Evolutionary conservation across 2,888 invertebrate species (phyloP), one percentile per base, ranked within the genome.

Genomic region (Elmis aenea): DNA sequence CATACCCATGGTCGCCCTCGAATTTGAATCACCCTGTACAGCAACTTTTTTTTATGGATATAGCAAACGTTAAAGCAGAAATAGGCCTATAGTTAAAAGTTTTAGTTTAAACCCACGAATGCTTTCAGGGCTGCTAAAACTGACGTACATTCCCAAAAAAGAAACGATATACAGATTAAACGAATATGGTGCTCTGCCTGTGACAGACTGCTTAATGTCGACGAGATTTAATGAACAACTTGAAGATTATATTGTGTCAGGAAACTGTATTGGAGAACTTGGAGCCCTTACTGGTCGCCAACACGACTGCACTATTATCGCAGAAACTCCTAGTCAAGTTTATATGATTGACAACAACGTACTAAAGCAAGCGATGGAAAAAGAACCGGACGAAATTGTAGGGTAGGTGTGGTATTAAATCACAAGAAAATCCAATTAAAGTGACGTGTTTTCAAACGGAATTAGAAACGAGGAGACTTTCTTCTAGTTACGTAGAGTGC

Each of bases 231-330:
- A 60, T 0, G 69, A 71, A 2, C 69, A 68, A 0, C 63, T 69
- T 15, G 68, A 68, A 26, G 78, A 79, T 45, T 77, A 73, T 45
- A 69, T 79, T 8, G 75, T 76, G 1, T 73, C 77, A 1, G 80
- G 79, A 1, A 76, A 74, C 33, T 73, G 77, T 5, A 65, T 80
- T 11, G 80, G 80, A 0, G 78, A 79, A 16, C 58, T 79, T 16
- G 74, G 77, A 38, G 70, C 76, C 0, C 55, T 80, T 9, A 79
- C 79, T 1, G 71, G 69, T 15, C 69, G 75, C 5, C 70, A 73
- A 0, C 72, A 77, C 45, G 72, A 71, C 44, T 76, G 76, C 45
- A 73, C 73, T 0, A 74, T 75, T 1, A 69, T 70, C 0, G 77
- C 79, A 43, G 79, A 79, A 42, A 75, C 78, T 0, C 71, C 75